These are phyloP conservation scores for Stictocephala bisonia DNA, from an alignment of 2,888 invertebrate species.

Conservation along the genomic window DNA sequence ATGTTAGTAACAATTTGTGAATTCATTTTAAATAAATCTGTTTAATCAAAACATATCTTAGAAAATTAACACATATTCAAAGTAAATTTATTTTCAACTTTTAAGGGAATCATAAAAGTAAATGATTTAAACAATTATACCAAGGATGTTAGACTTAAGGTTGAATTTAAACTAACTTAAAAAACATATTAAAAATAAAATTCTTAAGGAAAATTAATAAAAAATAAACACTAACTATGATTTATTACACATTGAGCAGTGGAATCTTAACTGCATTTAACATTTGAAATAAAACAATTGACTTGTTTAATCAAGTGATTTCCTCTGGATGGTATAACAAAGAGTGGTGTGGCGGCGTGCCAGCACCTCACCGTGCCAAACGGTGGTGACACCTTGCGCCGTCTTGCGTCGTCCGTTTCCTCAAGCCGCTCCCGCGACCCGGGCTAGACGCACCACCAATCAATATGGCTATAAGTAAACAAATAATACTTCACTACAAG, in stretches of 20 bases:
- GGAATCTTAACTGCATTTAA: constrained; percentile 3
- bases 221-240: constrained; percentile 37
- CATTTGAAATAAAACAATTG: constrained; percentile 39
- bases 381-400: constrained; percentile 30
- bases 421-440: constrained; percentile 48
- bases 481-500: too few relatives aligned
- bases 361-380: neutral
- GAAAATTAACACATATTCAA: too few relatives aligned
- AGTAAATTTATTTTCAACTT: too few relatives aligned
- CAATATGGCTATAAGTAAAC: constrained; percentile 44
- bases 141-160: too few relatives aligned
- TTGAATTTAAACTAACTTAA: too few relatives aligned
- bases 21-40: too few relatives aligned
- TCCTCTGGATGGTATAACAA: neutral
- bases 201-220: constrained; percentile 40
- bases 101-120: too few relatives aligned
- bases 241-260: constrained; percentile 29
- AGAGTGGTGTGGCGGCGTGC: neutral
- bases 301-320: too few relatives aligned
- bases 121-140: too few relatives aligned
- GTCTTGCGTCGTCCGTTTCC: constrained; percentile 36
- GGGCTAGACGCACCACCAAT: constrained; percentile 29
- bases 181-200: too few relatives aligned
- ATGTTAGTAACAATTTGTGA: too few relatives aligned
- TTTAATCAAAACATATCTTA: too few relatives aligned